These are phyloP conservation scores for Henricia sp. DNA, from an alignment of 53 echinoderm and acorn worm genomes.

Conservation along the genomic window DNA sequence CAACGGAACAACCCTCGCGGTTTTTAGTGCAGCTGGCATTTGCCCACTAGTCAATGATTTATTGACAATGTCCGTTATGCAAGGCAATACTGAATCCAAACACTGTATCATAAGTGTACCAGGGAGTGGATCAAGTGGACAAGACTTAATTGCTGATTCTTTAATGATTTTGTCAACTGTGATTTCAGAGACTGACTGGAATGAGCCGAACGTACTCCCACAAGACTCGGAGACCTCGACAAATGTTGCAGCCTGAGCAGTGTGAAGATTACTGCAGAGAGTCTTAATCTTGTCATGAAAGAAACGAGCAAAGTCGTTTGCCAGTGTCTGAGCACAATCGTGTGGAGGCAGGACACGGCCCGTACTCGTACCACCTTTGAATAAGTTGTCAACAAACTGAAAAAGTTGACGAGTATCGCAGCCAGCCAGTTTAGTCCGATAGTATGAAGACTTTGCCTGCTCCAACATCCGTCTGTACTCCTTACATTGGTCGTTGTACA, in stretches of 20 bases:
- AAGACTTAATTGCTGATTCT: background rate
- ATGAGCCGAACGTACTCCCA: slow-evolving; percentile 3
- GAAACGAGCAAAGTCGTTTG: background rate
- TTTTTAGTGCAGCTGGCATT: slow-evolving; percentile 22
- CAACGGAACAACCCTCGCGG: slow-evolving; percentile 42
- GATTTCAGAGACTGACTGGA: background rate
- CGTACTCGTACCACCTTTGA: background rate
- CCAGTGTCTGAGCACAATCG: background rate
- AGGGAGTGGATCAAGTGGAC: slow-evolving; percentile 17
- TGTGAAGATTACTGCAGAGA: slow-evolving; percentile 29
- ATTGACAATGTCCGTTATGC: too few species aligned
- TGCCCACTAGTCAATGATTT: slow-evolving; percentile 24
- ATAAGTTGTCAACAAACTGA: too few species aligned
- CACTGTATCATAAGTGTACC: background rate
- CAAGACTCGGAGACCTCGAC: background rate
- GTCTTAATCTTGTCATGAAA: slow-evolving; percentile 3
- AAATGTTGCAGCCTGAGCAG: background rate
- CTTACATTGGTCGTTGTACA: background rate
- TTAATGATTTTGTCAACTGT: slow-evolving; percentile 4
- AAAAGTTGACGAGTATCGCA: slow-evolving; percentile 25
- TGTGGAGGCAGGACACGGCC: slow-evolving; percentile 6
- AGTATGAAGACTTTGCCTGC: slow-evolving; percentile 11
- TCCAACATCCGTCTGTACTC: slow-evolving; percentile 12
- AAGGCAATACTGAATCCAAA: too few species aligned
- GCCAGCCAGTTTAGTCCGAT: slow-evolving; percentile 10